Base-by-base conservation (phyloP, 1,140 invertebrate genomes). In the Trachymyrmex septentrionalis region DNA sequence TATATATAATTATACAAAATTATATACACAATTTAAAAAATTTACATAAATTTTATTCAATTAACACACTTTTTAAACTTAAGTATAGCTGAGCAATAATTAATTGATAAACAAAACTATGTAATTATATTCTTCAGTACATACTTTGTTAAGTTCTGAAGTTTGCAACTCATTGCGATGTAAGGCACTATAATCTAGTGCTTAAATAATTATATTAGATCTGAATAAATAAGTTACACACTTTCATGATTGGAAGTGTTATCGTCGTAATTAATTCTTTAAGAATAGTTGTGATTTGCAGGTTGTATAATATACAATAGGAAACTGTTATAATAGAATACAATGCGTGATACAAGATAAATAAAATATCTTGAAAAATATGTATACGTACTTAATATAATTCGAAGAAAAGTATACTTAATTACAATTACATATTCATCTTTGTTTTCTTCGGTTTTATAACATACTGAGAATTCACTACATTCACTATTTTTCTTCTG, bases 171-270 rank as follows among this genome's bases (percentile, higher is more conserved):
- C 24, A 82, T 73, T 57, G 19, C 50, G 19, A 86, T 76, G 73
- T 80, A 88, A 91, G 57, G 78, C 84, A 91, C 73, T 57, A 55
- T 69, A 21, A 21, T 64, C 6, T 53, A 77, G 88, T 90, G 86
- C 88, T 61, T 66, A 50, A 69, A 66, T 61, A 90, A 90, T 66
- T 66, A 80, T 69, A 87, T 75, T 76, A 87, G 21, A 90, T 85
- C 57, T 69, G 10, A 12, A 50, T 53, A 48, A 88, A 71, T 84
- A 75, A 85, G 63, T 78, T 76, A 71, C 19, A 55, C 48, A 57
- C 30, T 50, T 63, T 34, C 27, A 66, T n/a, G 66, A 73, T 85
- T 85, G 72, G 34, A 76, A 21, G 44, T 85, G n/a, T 57, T 55
- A 61, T 73, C 55, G 63, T 76, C 16, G 12, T 69, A 80, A 59